Evolutionary conservation across 2,888 invertebrate species (phyloP).

Genomic region (Yponomeuta plumbellus): DNA sequence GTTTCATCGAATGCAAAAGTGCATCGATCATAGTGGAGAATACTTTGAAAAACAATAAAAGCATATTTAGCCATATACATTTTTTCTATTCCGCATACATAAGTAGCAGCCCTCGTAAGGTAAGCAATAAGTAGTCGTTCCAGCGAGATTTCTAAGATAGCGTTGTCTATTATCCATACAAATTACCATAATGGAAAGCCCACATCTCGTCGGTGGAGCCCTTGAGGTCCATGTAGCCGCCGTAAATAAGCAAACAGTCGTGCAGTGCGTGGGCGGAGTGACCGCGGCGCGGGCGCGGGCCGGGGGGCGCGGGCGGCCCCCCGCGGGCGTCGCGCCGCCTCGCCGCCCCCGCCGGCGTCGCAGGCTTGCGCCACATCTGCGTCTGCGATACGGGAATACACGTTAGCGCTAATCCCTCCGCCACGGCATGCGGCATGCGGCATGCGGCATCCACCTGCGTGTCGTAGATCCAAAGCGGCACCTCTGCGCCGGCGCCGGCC

Average conservation of each 20-base stretch:
- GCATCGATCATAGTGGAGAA: too few relatives aligned
- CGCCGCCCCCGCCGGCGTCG: slow-evolving; percentile 76
- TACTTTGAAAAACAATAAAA: too few relatives aligned
- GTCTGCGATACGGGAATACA: slow-evolving; percentile 31
- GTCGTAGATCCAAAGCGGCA: slow-evolving; percentile 90
- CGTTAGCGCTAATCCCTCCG: too few relatives aligned
- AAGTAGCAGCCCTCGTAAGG: too few relatives aligned
- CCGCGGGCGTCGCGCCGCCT: slow-evolving; percentile 47
- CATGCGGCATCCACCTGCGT: slow-evolving; percentile 77
- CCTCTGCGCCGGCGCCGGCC: slow-evolving; percentile 86
- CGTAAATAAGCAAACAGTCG: slow-evolving; percentile 88
- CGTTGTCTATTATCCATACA: neutral
- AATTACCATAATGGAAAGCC: slow-evolving; percentile 89
- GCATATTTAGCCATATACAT: too few relatives aligned
- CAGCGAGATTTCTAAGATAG: neutral
- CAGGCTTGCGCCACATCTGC: slow-evolving; percentile 67
- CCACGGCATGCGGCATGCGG: too few relatives aligned
- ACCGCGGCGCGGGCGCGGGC: slow-evolving; percentile 87
- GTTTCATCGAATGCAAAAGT: too few relatives aligned
- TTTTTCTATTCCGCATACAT: too few relatives aligned
- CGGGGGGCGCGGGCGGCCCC: slow-evolving; percentile 61
- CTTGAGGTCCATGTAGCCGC: slow-evolving; percentile 89
- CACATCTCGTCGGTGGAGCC: slow-evolving; percentile 91
- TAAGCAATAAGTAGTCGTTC: too few relatives aligned
- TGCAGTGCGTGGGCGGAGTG: slow-evolving; percentile 88